Base-by-base conservation (phyloP, 2,113 vertebrate genomes). In the Conger conger region DNA sequence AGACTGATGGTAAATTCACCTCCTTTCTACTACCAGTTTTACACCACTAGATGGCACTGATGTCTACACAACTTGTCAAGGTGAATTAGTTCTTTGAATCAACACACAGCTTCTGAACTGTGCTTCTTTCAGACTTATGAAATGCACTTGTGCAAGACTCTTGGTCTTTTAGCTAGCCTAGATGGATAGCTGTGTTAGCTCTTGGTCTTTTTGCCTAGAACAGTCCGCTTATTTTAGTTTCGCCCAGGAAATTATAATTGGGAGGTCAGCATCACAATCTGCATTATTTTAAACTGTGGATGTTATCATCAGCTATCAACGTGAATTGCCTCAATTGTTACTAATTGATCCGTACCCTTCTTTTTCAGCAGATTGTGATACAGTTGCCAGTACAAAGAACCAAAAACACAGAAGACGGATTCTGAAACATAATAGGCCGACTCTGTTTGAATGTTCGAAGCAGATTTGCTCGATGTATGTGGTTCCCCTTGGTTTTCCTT, bases 1-100 rank as follows among this genome's bases (percentile, higher is more conserved):
- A 50, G 45, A 13, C 45, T 7, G 45, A 50, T 13, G 15, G 45
- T 50, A 9, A 9, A 5, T 42, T 8, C 45, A 9, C 1, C 45
- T 50, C 15, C 45, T 13, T 50, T 50, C 45, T 50, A 50, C 77
- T 94, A 57, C 88, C 89, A 37, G 83, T 91, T 84, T 84, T 84
- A 38, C n/a, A 86, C 73, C 93, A 93, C 68, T 84, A 92, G 45
- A 91, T 93, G 86, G 93, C 91, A 78, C 36, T 88, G 27, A 93
- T 91, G 90, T 86, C 86, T 84, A 87, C 86, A 42, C 89, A 93
- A 53, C 16, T 53, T 63, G 57, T 23, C 23, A 63, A 63, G 4
- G 57, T 63, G 57, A 63, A 18, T 63, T 63, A 5, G 8, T 1
- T 20, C 18, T 63, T 27, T 63, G 5, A 63, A 63, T 63, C 45